Evolutionary conservation across 2,888 invertebrate genomes (phyloP), one percentile per base, ranked within the genome.

Genomic region (Strigamia maritima): DNA sequence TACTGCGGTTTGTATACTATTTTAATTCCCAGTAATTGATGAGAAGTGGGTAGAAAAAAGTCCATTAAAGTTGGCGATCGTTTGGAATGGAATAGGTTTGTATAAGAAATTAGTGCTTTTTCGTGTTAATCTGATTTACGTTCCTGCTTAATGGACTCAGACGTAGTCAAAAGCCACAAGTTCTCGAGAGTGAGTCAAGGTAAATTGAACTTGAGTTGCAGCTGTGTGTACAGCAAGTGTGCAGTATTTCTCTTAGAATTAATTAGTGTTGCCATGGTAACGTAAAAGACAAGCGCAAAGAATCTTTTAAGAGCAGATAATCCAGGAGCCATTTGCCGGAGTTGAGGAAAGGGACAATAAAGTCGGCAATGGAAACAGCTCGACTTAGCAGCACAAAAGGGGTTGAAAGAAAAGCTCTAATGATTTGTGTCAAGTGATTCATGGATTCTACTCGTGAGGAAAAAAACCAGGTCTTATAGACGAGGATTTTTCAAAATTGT

Each of bases 121-220:
- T 54, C 54, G 54, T 54, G 54, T 54, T 54, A 54, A 54, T 54
- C 54, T 54, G 54, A 54, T 54, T 54, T 54, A 54, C 54, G 54
- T 54, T 54, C 54, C 19, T 54, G 54, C 54, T 54, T 54, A 54
- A 54, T 54, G 54, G 54, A 54, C 54, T 54, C 54, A 54, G 54
- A 54, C 54, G 54, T 54, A 54, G 54, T 54, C 54, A 54, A 54
- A 54, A 54, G 54, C 54, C 54, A 54, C 54, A 54, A 54, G 54
- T 54, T 54, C 54, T 54, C 8, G 54, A 54, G n/a, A 54, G 54
- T 54, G 54, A 54, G 54, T 54, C 54, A 54, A 54, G 54, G 54
- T 54, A 54, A 54, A 54, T 54, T 54, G 54, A 54, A 54, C 54
- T 54, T 54, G 54, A 54, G 54, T 54, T 54, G 54, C 54, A 54